Base-by-base conservation (phyloP, 2,888 invertebrate species). In the Sarcophaga carnaria region DNA sequence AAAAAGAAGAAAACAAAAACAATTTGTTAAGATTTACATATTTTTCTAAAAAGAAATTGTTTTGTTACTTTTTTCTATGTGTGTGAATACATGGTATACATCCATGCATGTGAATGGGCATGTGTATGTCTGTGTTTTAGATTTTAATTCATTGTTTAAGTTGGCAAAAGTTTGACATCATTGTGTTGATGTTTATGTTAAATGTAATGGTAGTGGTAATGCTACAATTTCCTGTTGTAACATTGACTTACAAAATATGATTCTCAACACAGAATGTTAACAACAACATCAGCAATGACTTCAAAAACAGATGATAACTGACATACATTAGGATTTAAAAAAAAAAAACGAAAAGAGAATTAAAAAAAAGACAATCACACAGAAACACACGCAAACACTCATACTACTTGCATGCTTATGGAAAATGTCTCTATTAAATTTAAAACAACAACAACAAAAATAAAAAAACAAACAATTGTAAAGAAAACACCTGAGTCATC, bases 401-500 rank as follows among this genome's bases (percentile, higher is more conserved):
- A 37, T 6, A 59, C 54, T 4, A 60, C 14, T 4, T 37, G 62
- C 27, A 70, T 45, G 11, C 12, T n/a, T 22, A 45, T n/a, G 17
- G 45, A 77, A 54, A 14, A 14, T 54, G 54, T 54, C 17, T 17
- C 14, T 17, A 14, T 54, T 54, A 14, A 37, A 37, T 37, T 37
- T 37, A 37, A 37, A 37, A 37, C 37, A 37, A 37, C 37, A 8
- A 37, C 0, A 8, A 37, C 37, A 37, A 37, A 3, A 37, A 37
- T 6, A 37, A 37, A 37, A 20, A 14, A 59, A 69, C 74, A 49
- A 62, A 59, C 75, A 76, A 81, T 79, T 25, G 25, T 63, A 78
- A 75, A 76, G 76, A 76, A 87, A 87, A 81, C 87, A 87, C 87
- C 87, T 87, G 87, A 87, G 81, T 87, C 87, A 79, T 76, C 54